Conservation (phyloP, 2,113 vertebrate species). For the Microcebus griseorufus region DNA sequence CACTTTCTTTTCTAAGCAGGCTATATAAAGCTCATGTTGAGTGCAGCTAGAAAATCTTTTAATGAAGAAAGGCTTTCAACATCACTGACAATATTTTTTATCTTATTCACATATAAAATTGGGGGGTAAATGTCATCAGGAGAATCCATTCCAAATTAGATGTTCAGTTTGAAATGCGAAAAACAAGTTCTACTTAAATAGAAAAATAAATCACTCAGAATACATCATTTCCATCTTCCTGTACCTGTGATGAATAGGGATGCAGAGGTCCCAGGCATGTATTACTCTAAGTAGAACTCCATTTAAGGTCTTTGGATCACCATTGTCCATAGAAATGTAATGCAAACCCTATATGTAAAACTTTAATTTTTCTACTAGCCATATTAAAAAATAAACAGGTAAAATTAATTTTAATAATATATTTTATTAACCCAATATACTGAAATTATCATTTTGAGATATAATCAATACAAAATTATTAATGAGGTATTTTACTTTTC, state of each 20-base stretch:
- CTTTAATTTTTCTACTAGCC: neutral
- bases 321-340: neutral
- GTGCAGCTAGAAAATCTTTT: constrained; percentile 57
- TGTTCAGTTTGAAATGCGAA: constrained; percentile 36
- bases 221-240: neutral
- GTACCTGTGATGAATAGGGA: neutral
- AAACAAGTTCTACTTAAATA: constrained; percentile 55
- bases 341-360: neutral
- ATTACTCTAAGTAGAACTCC: neutral
- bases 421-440: neutral
- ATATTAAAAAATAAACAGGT: neutral
- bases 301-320: neutral
- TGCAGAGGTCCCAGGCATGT: neutral
- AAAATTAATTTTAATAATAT: constrained; percentile 7
- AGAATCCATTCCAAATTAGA: constrained; percentile 60
- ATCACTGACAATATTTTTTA: constrained; percentile 29
- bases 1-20: constrained; percentile 57
- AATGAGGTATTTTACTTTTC: neutral
- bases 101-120: constrained; percentile 50
- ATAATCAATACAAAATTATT: neutral
- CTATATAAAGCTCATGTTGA: constrained; percentile 60
- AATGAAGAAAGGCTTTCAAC: constrained; percentile 71
- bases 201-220: constrained; percentile 50
- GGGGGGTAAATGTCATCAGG: constrained; percentile 28
- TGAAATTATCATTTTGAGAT: neutral